phyloP scores from a whole-genome alignment of 2,888 invertebrate species.

The Sipunculus nudus region DNA sequence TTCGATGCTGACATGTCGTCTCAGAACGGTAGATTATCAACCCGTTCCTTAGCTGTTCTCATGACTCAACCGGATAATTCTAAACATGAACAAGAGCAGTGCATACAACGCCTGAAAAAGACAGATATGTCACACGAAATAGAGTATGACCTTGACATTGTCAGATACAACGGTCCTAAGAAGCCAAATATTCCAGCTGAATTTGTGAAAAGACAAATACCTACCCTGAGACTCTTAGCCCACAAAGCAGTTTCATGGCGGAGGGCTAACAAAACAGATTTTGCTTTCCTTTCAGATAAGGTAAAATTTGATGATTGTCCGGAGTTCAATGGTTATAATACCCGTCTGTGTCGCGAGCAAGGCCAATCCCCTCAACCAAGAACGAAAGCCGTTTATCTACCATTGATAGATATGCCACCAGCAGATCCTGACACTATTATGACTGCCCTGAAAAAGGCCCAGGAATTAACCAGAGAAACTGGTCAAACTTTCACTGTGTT shows the following conservation, averaged over 20 bases:
- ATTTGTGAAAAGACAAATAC: background rate
- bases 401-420: background rate
- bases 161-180: background rate
- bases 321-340: background rate
- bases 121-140: background rate
- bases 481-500: slow-evolving; percentile 26
- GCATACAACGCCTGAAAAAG: background rate
- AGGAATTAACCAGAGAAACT: slow-evolving; percentile 18
- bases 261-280: background rate
- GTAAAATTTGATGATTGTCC: background rate
- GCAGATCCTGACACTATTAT: slow-evolving; percentile 4
- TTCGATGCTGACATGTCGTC: slow-evolving; percentile 34
- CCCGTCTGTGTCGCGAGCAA: background rate
- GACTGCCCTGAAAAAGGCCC: slow-evolving; percentile 6
- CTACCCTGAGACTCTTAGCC: background rate
- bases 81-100: no score
- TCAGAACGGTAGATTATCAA: slow-evolving; percentile 27
- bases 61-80: no score
- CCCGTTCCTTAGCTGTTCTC: slow-evolving; percentile 26
- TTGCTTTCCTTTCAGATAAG: background rate
- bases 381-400: background rate
- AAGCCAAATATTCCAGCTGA: background rate
- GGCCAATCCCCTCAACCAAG: background rate
- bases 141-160: no score
- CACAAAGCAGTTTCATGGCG: background rate